Evolutionary conservation across 1,140 invertebrate species (phyloP).

Genomic region (Pseudoatta argentina): DNA sequence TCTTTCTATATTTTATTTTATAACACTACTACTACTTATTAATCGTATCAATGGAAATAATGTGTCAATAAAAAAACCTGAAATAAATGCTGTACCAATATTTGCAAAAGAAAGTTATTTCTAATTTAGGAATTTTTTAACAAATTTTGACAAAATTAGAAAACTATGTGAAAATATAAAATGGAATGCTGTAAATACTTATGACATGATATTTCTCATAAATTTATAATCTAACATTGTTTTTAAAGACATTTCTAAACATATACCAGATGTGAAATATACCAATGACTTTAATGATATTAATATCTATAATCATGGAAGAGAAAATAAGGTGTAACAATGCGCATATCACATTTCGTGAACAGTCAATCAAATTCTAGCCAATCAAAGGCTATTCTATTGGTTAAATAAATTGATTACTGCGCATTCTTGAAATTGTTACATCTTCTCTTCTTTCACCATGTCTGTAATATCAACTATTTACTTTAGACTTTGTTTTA

Average conservation of each 20-base stretch:
- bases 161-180: background rate
- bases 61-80: slow-evolving; percentile 61
- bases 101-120: background rate
- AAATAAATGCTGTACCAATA: background rate
- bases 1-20: background rate
- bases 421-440: too few relatives aligned
- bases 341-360: too few relatives aligned
- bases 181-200: background rate
- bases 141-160: background rate
- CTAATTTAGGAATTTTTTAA: background rate
- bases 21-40: background rate
- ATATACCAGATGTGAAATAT: background rate
- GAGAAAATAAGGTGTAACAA: too few relatives aligned
- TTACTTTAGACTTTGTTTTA: too few relatives aligned
- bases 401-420: too few relatives aligned
- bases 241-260: background rate
- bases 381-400: too few relatives aligned
- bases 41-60: background rate
- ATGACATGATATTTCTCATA: background rate
- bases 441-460: too few relatives aligned
- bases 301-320: slow-evolving; percentile 12
- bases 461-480: too few relatives aligned
- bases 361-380: too few relatives aligned
- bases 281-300: slow-evolving; percentile 1
- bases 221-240: slow-evolving; percentile 18